These are phyloP conservation scores for Brachyhypopomus occidentalis DNA, from an alignment of 2,113 vertebrate genomes.

Conservation along the genomic window DNA sequence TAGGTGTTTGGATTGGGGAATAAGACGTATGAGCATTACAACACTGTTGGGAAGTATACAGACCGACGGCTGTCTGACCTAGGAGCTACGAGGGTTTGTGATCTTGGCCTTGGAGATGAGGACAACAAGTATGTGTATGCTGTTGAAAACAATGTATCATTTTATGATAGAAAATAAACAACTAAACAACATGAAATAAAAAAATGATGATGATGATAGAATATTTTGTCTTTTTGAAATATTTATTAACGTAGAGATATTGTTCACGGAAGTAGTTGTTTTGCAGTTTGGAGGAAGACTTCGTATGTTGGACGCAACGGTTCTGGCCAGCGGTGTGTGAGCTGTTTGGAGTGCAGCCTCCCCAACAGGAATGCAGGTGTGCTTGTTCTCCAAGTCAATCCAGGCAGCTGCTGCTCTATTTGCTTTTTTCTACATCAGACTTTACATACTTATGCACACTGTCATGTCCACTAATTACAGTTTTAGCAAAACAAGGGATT, in stretches of 20 bases:
- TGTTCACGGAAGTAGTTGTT: neutral
- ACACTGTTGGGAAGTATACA: conserved; percentile 85
- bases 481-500: neutral
- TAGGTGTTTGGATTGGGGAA: conserved; percentile 88
- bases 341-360: conserved; percentile 83
- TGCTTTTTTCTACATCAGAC: too few species aligned
- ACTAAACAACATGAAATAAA: too few species aligned
- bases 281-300: conserved; percentile 83
- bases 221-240: too few species aligned
- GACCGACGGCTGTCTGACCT: conserved; percentile 83
- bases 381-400: neutral
- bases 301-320: conserved; percentile 86
- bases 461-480: too few species aligned
- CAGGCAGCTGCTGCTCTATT: neutral
- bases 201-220: neutral
- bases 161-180: neutral
- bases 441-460: too few species aligned
- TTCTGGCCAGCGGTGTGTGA: conserved; percentile 88
- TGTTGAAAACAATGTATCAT: too few species aligned
- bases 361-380: conserved; percentile 85
- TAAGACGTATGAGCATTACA: conserved; percentile 88
- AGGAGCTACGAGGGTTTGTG: conserved; percentile 82
- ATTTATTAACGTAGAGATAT: neutral
- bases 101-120: conserved; percentile 82
- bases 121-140: conserved; percentile 81